Evolutionary conservation across 2,888 invertebrate species (phyloP).

Genomic region (Pyrrhosoma nymphula): DNA sequence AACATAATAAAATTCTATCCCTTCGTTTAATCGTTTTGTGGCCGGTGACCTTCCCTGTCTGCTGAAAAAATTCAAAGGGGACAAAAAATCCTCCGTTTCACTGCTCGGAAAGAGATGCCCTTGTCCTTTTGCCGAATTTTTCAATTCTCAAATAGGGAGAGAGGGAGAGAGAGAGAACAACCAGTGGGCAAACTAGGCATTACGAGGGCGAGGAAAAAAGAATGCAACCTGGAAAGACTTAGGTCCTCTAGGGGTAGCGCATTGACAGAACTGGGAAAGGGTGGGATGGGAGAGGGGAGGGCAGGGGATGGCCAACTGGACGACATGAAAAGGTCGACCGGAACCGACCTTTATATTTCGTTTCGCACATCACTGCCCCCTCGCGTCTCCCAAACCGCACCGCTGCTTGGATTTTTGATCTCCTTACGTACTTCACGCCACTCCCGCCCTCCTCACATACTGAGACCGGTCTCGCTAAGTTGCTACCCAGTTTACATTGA

Average conservation of each 20-base stretch:
- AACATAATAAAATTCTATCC: not conserved
- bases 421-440: too few relatives aligned
- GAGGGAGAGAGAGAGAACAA: not conserved
- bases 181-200: not conserved
- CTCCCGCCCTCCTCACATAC: too few relatives aligned
- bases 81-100: not conserved
- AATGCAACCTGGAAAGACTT: not conserved
- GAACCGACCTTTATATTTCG: not conserved
- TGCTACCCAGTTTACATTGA: too few relatives aligned
- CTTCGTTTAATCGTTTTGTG: not conserved
- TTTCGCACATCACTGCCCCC: not conserved
- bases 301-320: not conserved
- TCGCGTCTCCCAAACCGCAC: not conserved
- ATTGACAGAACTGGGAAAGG: not conserved
- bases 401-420: not conserved
- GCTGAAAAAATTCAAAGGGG: not conserved
- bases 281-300: not conserved
- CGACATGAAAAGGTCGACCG: not conserved
- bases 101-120: not conserved
- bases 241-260: not conserved
- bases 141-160: not conserved
- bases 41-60: not conserved
- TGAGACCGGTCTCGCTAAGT: too few relatives aligned
- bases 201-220: not conserved
- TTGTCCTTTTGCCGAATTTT: not conserved